Percentiles rank a stretch among this genome's conserved stretches.
phyloP scores from a whole-genome alignment of 92 coral and sea anemone genomes.

The Ricordea florida region DNA sequence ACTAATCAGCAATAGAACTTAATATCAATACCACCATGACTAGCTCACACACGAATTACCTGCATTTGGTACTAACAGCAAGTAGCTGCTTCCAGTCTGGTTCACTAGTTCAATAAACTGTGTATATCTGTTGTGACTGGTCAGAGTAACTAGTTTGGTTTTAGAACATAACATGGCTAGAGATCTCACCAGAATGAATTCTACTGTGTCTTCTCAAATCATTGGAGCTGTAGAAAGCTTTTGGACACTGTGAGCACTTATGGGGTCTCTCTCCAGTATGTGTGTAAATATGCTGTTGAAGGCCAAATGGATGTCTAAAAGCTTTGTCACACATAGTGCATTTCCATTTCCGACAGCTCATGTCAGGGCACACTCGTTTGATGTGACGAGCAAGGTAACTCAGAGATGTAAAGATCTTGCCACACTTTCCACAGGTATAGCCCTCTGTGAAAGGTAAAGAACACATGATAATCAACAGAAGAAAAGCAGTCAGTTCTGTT shows the following conservation, averaged over 20 bases:
- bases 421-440: conserved; percentile 96
- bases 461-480: not conserved
- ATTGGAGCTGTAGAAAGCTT: conserved; percentile 98
- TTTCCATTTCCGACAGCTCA: conserved; percentile 99
- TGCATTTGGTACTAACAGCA: too few relatives aligned
- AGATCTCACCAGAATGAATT: conserved; percentile 87
- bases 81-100: too few relatives aligned
- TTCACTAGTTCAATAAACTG: too few relatives aligned
- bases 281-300: conserved; percentile 97
- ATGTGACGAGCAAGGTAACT: conserved; percentile 97
- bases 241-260: conserved; percentile 93
- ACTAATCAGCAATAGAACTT: too few relatives aligned
- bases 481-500: not conserved
- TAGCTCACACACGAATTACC: too few relatives aligned
- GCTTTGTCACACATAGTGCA: conserved; percentile 96
- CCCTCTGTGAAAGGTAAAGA: conserved; percentile 68
- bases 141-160: too few relatives aligned
- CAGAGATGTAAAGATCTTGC: conserved; percentile 95
- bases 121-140: too few relatives aligned
- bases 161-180: not conserved
- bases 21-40: too few relatives aligned
- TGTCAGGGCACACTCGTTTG: conserved; percentile 98
- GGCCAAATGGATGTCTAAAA: conserved; percentile 97
- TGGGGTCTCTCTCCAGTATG: conserved; percentile 99
- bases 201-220: conserved; percentile 96